Conservation (phyloP, 2,113 vertebrate genomes). For the Ascaphus truei region DNA sequence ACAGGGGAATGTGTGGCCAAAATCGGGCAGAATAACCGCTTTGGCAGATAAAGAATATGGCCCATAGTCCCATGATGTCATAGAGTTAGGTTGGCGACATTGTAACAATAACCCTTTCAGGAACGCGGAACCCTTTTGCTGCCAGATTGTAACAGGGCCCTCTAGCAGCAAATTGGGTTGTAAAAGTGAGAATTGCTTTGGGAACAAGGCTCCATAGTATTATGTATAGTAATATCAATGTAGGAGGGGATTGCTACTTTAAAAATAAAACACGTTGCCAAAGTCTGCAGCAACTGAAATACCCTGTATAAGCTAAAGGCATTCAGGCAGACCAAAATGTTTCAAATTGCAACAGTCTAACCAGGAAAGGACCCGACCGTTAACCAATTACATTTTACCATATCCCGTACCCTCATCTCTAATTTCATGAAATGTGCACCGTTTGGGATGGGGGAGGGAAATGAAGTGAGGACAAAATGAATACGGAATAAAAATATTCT, state of each 20-base stretch:
- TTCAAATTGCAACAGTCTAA: constrained; percentile 1
- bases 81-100: too few relatives aligned
- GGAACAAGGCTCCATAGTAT: neutral
- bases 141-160: too few relatives aligned
- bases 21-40: too few relatives aligned
- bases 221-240: neutral
- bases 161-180: too few relatives aligned
- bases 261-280: neutral
- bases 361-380: constrained; percentile 12
- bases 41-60: too few relatives aligned
- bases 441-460: constrained; percentile 13
- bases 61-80: too few relatives aligned
- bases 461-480: constrained; percentile 1
- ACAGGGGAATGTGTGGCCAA: too few relatives aligned
- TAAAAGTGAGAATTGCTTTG: too few relatives aligned
- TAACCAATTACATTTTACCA: constrained; percentile 1
- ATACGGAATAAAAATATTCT: neutral
- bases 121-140: too few relatives aligned
- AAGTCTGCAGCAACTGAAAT: constrained; percentile 2
- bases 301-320: constrained; percentile 5
- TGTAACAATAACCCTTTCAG: too few relatives aligned
- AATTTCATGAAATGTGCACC: constrained; percentile 8
- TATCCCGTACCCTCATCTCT: neutral
- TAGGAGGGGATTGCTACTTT: neutral
- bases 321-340: constrained; percentile 13